phyloP scores from a whole-genome alignment of 2,797 vertebrate species.

The Syngnathus acus region DNA sequence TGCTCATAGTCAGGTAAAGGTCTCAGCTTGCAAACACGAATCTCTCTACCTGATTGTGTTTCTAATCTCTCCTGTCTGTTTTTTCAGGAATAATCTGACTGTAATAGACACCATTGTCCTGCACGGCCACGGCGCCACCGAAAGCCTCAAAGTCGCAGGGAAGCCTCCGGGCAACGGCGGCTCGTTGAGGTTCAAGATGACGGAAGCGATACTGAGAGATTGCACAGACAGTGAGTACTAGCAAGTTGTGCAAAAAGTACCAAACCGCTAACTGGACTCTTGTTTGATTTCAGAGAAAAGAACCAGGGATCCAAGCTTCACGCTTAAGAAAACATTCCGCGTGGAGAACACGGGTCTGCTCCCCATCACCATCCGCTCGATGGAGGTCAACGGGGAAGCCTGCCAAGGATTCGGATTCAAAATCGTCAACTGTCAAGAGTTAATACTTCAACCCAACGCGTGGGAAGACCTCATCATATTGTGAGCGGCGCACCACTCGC shows the following conservation, averaged over 20 bases:
- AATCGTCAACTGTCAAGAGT: constrained; percentile 93
- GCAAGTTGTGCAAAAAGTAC: no score
- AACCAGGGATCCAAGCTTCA: constrained; percentile 90
- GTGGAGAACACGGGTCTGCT: constrained; percentile 93
- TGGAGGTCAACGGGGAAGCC: constrained; percentile 86
- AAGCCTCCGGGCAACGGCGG: constrained; percentile 85
- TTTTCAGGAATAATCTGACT: constrained; percentile 89
- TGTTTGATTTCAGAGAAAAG: constrained; percentile 72
- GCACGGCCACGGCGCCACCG: constrained; percentile 86
- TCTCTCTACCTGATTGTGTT: background rate
- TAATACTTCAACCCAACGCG: constrained; percentile 87
- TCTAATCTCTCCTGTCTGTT: background rate
- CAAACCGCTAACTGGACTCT: background rate
- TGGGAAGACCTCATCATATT: constrained; percentile 93
- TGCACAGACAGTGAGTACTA: constrained; percentile 89
- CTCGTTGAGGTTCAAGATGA: constrained; percentile 96
- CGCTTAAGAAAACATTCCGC: constrained; percentile 85
- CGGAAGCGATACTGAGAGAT: constrained; percentile 88
- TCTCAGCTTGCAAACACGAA: background rate
- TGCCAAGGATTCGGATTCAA: constrained; percentile 99
- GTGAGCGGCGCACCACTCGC: constrained; percentile 69
- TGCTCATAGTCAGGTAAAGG: constrained; percentile 87
- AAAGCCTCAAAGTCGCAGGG: constrained; percentile 86
- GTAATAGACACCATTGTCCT: constrained; percentile 87
- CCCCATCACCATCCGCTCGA: constrained; percentile 78